Conservation (phyloP, 2,797 vertebrate genomes). For the Hozukius guyotensis region DNA sequence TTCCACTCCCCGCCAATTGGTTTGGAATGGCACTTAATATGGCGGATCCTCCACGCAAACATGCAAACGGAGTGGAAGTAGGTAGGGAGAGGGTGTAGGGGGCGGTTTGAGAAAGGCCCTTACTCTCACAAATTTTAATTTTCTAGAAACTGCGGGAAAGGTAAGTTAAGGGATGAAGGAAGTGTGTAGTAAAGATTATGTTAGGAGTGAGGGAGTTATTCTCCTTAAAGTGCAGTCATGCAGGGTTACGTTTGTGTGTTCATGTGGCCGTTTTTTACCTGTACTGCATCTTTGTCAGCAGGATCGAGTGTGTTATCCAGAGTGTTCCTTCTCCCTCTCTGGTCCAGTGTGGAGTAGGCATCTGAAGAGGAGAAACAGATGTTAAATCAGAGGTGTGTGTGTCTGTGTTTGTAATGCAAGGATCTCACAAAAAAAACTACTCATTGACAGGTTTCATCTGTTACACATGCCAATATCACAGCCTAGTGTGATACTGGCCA, state of each 20-base stretch:
- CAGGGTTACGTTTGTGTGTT: conserved; percentile 41
- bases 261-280: conserved; percentile 84
- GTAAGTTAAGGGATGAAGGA: neutral
- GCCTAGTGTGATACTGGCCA: too few species aligned
- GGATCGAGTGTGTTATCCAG: conserved; percentile 90
- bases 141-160: neutral
- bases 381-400: neutral
- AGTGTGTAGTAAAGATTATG: neutral
- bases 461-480: neutral
- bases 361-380: conserved; percentile 59
- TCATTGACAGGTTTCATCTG: neutral
- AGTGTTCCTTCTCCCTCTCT: conserved; percentile 91
- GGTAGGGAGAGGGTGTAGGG: too few species aligned
- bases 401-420: neutral
- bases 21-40: too few species aligned
- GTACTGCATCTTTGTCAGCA: conserved; percentile 87
- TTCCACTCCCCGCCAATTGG: too few species aligned
- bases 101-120: too few species aligned
- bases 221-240: conserved; percentile 50
- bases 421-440: neutral
- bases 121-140: neutral
- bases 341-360: conserved; percentile 91
- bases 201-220: neutral
- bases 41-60: too few species aligned
- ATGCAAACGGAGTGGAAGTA: too few species aligned